These are phyloP conservation scores for Anoura caudifer DNA, from an alignment of 2,113 vertebrate species.

Conservation along the genomic window DNA sequence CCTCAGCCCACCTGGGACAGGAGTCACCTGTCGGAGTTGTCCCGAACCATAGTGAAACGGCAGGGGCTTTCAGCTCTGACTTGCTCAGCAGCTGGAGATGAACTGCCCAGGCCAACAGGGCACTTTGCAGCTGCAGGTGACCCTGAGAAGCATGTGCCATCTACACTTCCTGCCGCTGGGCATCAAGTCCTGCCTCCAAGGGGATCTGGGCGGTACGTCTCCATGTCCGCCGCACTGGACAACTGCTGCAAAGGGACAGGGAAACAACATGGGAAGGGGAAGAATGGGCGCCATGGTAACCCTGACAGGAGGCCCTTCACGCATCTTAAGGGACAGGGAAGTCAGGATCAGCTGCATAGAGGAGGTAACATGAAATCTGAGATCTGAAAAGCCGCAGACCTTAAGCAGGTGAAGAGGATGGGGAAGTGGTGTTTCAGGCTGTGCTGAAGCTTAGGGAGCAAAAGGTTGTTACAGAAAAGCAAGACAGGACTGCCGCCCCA, in stretches of 20 bases:
- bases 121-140: background rate
- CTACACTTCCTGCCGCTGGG: background rate
- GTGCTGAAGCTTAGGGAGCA: background rate
- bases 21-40: background rate
- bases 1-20: background rate
- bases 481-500: background rate
- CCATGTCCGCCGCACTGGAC: background rate
- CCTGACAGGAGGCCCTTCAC: too few species aligned
- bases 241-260: background rate
- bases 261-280: background rate
- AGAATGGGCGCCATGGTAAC: background rate
- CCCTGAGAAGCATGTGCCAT: background rate
- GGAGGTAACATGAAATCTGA: background rate
- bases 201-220: background rate
- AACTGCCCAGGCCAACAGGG: background rate
- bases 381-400: background rate
- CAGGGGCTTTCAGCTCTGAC: background rate
- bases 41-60: background rate
- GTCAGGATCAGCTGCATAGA: background rate
- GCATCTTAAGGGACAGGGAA: too few species aligned
- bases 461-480: background rate
- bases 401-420: rapidly evolving
- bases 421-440: background rate
- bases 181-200: background rate
- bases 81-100: background rate